phyloP scores from a whole-genome alignment of 2,888 invertebrate species.

The Drosophila anomelani region DNA sequence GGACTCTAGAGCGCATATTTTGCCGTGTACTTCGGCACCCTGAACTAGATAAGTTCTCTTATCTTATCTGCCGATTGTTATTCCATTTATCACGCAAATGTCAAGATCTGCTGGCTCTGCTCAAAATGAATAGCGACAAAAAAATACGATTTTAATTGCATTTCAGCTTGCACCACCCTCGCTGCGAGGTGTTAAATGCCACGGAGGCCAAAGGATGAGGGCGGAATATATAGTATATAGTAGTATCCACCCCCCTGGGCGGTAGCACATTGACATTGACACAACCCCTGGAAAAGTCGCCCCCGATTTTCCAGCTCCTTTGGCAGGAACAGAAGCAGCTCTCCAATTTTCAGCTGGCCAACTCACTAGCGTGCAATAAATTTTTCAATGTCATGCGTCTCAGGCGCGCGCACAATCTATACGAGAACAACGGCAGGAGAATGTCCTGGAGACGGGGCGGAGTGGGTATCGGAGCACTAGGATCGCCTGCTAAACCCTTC shows the following conservation, averaged over 20 bases:
- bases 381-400: slow-evolving; percentile 83
- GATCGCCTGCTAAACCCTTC: slow-evolving; percentile 49
- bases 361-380: slow-evolving; percentile 82
- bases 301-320: slow-evolving; percentile 55
- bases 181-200: slow-evolving; percentile 63
- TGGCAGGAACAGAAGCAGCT: slow-evolving; percentile 5
- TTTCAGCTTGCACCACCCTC: slow-evolving; percentile 60
- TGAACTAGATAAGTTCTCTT: slow-evolving; percentile 31
- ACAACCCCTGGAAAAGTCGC: slow-evolving; percentile 73
- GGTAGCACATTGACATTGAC: slow-evolving; percentile 66
- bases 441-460: slow-evolving; percentile 15
- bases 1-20: not conserved
- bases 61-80: slow-evolving; percentile 63
- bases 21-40: not conserved
- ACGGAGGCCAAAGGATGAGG: slow-evolving; percentile 1
- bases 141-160: slow-evolving; percentile 72
- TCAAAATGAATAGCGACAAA: slow-evolving; percentile 60
- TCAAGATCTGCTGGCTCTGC: slow-evolving; percentile 66
- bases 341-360: slow-evolving; percentile 37
- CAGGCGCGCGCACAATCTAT: slow-evolving; percentile 69
- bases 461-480: slow-evolving; percentile 17
- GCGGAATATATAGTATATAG: not conserved
- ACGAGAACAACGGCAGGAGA: slow-evolving; percentile 53
- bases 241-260: slow-evolving; percentile 24
- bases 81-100: slow-evolving; percentile 72